These are phyloP conservation scores for Tupaia tana DNA, from an alignment of 2,113 vertebrate genomes.

Conservation along the genomic window DNA sequence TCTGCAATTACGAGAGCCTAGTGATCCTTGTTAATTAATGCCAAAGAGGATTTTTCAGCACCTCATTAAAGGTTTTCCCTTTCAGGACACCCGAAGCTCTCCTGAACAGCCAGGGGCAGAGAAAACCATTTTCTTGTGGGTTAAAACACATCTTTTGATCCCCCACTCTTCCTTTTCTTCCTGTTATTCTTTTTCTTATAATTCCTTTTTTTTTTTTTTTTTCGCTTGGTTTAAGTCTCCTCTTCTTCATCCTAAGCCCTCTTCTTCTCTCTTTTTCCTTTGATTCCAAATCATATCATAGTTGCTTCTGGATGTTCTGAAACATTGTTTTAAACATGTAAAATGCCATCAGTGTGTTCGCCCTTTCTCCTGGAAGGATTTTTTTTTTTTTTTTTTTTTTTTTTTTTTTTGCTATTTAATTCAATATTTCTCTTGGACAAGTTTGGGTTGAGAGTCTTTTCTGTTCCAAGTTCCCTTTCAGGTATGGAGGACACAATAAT, in stretches of 20 bases:
- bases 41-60: slow-evolving; percentile 70
- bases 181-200: neutral
- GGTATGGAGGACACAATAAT: neutral
- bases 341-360: neutral
- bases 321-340: neutral
- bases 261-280: neutral
- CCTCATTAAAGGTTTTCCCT: slow-evolving; percentile 77
- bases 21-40: slow-evolving; percentile 82
- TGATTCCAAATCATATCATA: too few relatives aligned
- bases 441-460: neutral
- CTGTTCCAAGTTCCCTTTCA: neutral
- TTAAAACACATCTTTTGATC: slow-evolving; percentile 47
- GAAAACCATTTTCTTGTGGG: slow-evolving; percentile 43
- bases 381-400: neutral
- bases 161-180: neutral
- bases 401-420: neutral
- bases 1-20: slow-evolving; percentile 75
- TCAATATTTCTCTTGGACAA: neutral
- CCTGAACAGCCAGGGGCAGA: slow-evolving; percentile 38
- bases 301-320: neutral
- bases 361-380: neutral
- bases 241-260: neutral
- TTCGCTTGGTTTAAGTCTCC: neutral
- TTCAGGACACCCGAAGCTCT: slow-evolving; percentile 52
- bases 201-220: neutral